Conservation (phyloP, 2,113 vertebrate species). For the Leptocoma aspasia region DNA sequence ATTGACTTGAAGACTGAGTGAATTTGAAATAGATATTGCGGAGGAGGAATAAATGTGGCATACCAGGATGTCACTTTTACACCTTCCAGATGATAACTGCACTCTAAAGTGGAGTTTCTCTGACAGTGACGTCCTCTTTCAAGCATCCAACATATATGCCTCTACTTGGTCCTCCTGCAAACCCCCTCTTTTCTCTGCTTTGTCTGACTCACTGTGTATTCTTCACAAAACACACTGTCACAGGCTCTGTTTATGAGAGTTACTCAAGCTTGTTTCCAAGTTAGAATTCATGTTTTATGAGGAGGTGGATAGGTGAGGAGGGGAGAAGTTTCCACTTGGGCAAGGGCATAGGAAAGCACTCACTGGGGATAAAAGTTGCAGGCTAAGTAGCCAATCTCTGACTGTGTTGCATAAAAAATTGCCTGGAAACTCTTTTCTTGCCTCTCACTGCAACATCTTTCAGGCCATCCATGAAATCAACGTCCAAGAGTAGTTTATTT, state of each 20-base stretch:
- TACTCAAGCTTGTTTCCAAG: constrained; percentile 1
- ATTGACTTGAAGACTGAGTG: constrained; percentile 56
- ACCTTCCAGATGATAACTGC: constrained; percentile 54
- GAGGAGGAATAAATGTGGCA: constrained; percentile 56
- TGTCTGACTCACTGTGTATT: constrained; percentile 15
- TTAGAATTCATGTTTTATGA: not conserved
- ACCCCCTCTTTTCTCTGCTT: not conserved
- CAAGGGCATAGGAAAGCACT: not conserved
- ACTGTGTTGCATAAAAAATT: not conserved
- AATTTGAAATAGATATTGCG: constrained; percentile 53
- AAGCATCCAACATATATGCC: constrained; percentile 7
- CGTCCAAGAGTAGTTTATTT: not conserved
- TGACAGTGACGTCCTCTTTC: constrained; percentile 28
- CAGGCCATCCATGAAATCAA: not conserved
- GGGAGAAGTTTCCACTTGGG: not conserved
- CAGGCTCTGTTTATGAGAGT: not conserved
- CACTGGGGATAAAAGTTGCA: not conserved
- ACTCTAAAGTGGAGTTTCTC: constrained; percentile 48
- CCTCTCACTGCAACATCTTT: not conserved
- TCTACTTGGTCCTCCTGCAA: not conserved
- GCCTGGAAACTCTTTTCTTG: not conserved
- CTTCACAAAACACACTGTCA: not conserved
- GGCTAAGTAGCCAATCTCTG: not conserved
- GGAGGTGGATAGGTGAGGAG: not conserved
- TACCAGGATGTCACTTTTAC: constrained; percentile 52